A percentile compares a stretch with the other conserved stretches of the same genome.
Evolutionary conservation across 2,888 invertebrate species (phyloP).

Genomic region (Lasioglossum villosulum): DNA sequence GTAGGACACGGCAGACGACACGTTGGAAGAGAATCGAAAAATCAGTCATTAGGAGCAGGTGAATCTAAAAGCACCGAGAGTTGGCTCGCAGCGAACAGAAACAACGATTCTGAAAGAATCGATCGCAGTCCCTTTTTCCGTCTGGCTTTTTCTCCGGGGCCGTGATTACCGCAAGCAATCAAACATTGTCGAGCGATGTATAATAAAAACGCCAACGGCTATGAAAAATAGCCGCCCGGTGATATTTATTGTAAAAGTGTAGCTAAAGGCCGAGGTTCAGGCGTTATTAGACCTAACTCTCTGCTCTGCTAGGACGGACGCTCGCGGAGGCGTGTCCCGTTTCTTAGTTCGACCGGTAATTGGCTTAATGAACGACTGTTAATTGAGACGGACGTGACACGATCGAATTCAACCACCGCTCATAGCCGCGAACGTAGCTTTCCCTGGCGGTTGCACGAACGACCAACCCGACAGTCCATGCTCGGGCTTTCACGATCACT

Average conservation of each 20-base stretch:
- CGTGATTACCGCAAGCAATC: not conserved
- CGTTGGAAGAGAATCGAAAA: not conserved
- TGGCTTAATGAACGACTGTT: conserved; percentile 40
- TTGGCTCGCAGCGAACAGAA: not conserved
- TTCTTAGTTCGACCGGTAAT: conserved; percentile 26
- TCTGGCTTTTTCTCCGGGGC: not conserved
- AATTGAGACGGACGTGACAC: conserved; percentile 50
- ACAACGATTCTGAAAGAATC: conserved; percentile 12
- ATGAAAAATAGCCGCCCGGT: not conserved
- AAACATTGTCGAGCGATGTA: not conserved
- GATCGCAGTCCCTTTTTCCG: conserved; percentile 25
- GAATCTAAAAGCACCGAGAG: conserved; percentile 2
- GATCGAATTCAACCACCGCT: conserved; percentile 14
- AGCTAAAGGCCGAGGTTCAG: not conserved
- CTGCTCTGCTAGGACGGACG: not conserved
- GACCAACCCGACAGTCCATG: not conserved
- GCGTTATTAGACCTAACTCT: not conserved
- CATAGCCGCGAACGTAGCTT: conserved; percentile 11
- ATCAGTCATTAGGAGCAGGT: not conserved
- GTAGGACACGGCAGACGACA: not conserved
- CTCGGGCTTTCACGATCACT: conserved; percentile 8
- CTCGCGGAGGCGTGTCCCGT: not conserved
- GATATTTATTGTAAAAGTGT: not conserved
- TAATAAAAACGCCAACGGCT: not conserved
- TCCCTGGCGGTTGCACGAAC: conserved; percentile 15